Evolutionary conservation across 2,888 invertebrate genomes (phyloP).

Genomic region (Latrodectus hesperus): DNA sequence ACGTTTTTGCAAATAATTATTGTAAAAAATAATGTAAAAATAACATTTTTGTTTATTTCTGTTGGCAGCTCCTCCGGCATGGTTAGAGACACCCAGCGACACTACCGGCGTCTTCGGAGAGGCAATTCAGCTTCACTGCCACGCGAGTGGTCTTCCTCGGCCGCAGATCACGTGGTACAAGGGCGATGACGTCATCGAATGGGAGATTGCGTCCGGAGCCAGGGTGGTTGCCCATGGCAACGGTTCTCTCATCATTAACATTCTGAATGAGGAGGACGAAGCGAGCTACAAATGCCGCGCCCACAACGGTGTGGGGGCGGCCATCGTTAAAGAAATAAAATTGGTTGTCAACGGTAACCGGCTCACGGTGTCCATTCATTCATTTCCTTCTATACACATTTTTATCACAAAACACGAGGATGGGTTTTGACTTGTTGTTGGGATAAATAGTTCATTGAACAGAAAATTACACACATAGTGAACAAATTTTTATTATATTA

Average conservation of each 20-base stretch:
- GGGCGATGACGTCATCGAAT: conserved; percentile 39
- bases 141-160: conserved; percentile 46
- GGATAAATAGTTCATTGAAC: too few relatives aligned
- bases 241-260: conserved; percentile 45
- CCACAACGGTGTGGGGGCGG: conserved; percentile 60
- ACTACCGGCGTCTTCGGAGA: conserved; percentile 45
- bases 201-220: not conserved
- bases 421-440: too few relatives aligned
- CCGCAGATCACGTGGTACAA: conserved; percentile 59
- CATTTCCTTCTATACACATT: not conserved
- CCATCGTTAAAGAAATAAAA: conserved; percentile 53
- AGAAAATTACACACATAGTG: too few relatives aligned
- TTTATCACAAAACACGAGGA: too few relatives aligned
- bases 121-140: conserved; percentile 23
- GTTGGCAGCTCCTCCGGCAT: conserved; percentile 52
- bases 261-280: conserved; percentile 64
- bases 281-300: conserved; percentile 60
- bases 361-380: conserved; percentile 2
- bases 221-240: conserved; percentile 50
- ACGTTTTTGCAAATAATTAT: not conserved
- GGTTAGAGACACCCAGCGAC: conserved; percentile 38
- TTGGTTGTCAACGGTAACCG: conserved; percentile 60
- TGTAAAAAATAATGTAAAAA: too few relatives aligned
- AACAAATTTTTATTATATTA: too few relatives aligned
- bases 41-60: not conserved